Percentiles rank a stretch among this genome's conserved stretches.
These are phyloP conservation scores for Thomomys bottae DNA, from an alignment of 2,113 vertebrate species.

Conservation along the genomic window DNA sequence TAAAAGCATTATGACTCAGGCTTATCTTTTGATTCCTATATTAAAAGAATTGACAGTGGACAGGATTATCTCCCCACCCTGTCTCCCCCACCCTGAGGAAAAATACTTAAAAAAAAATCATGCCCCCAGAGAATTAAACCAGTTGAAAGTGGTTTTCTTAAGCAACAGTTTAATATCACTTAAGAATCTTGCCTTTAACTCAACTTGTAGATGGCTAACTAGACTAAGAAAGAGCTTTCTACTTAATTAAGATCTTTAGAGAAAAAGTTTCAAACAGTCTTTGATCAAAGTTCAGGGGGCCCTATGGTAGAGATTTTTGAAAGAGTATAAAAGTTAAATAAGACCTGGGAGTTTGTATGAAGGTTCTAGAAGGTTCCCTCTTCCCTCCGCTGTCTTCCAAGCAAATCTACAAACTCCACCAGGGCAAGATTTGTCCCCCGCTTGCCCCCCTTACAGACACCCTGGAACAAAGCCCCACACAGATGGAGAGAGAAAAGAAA, in stretches of 20 bases:
- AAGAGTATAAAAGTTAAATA: no score
- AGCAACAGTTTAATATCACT: not conserved
- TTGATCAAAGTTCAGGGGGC: conserved; percentile 33
- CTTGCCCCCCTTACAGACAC: not conserved
- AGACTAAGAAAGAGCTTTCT: conserved; percentile 26
- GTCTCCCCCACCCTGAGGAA: not conserved
- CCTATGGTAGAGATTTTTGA: not conserved
- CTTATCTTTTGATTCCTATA: conserved; percentile 63
- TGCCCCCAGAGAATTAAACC: not conserved
- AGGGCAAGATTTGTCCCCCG: not conserved
- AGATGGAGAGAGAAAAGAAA: not conserved
- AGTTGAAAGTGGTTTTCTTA: not conserved
- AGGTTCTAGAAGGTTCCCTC: not conserved
- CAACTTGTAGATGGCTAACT: not conserved
- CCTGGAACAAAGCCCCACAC: not conserved
- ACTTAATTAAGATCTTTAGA: conserved; percentile 8
- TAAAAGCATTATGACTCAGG: conserved; percentile 33
- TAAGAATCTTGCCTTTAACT: not conserved
- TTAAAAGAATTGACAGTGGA: conserved; percentile 59
- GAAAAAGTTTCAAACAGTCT: not conserved
- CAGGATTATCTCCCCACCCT: conserved; percentile 50
- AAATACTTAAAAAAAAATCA: not conserved
- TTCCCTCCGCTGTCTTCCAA: not conserved
- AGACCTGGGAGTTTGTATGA: not conserved
- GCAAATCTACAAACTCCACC: not conserved